Percentiles rank a stretch among this genome's conserved stretches.
phyloP scores from a whole-genome alignment of 1,140 invertebrate species.

The Trichogramma pretiosum region DNA sequence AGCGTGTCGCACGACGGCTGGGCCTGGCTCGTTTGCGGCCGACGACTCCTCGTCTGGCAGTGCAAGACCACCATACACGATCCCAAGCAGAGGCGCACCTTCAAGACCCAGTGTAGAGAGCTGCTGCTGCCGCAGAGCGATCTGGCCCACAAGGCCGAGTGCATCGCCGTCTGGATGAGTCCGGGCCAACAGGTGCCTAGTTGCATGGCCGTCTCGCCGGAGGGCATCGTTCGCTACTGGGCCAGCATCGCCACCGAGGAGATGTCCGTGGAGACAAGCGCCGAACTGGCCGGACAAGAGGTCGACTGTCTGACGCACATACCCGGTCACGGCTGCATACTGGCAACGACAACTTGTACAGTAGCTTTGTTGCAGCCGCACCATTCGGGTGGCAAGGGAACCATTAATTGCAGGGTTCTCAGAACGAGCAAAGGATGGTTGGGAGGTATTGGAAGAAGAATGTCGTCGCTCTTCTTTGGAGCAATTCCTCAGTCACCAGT shows the following conservation, averaged over 20 bases:
- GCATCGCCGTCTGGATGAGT: constrained; percentile 70
- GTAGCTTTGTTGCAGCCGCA: constrained; percentile 67
- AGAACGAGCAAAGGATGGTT: constrained; percentile 76
- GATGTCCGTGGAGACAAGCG: constrained; percentile 72
- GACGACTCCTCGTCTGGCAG: constrained; percentile 80
- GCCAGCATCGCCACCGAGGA: constrained; percentile 79
- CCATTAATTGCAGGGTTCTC: constrained; percentile 61
- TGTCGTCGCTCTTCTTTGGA: constrained; percentile 83
- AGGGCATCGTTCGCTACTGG: constrained; percentile 88
- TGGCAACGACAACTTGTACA: constrained; percentile 86
- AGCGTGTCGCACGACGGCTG: constrained; percentile 58
- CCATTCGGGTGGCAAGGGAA: constrained; percentile 52
- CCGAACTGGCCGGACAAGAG: constrained; percentile 71
- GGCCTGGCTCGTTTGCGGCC: constrained; percentile 81
- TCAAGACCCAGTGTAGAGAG: constrained; percentile 62
- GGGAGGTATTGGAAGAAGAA: constrained; percentile 73
- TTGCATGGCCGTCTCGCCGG: constrained; percentile 86
- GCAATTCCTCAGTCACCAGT: constrained; percentile 60
- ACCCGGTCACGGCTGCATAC: constrained; percentile 65
- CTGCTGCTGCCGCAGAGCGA: constrained; percentile 83
- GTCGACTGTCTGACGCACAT: constrained; percentile 68
- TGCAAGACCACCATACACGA: constrained; percentile 50
- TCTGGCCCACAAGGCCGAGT: constrained; percentile 80
- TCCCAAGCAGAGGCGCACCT: constrained; percentile 37
- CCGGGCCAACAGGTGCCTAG: constrained; percentile 66